Evolutionary conservation across 2,797 vertebrate species (phyloP).

Genomic region (Cuniculus paca): DNA sequence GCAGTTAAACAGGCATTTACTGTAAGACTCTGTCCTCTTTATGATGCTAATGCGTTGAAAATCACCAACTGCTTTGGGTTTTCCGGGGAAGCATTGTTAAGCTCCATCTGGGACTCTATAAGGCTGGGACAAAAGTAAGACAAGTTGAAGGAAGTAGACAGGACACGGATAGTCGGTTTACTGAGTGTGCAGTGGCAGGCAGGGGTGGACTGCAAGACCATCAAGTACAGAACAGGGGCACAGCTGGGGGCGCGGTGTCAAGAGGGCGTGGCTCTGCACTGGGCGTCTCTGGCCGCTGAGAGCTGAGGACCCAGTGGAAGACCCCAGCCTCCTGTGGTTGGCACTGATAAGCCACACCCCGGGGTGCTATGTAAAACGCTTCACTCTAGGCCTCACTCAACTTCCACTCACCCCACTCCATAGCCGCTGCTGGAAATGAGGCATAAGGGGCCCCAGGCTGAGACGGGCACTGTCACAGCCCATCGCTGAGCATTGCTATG

Average conservation of each 20-base stretch:
- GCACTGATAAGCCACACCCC: background rate
- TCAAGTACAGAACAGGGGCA: background rate
- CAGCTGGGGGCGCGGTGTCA: background rate
- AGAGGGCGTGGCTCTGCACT: background rate
- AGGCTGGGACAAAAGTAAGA: background rate
- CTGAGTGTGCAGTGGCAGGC: background rate
- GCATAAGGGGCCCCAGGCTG: rapidly evolving
- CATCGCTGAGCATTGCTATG: background rate
- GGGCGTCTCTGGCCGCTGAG: background rate
- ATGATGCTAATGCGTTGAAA: background rate
- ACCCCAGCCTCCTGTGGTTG: background rate
- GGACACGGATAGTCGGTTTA: background rate
- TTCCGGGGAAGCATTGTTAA: background rate
- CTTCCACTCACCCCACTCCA: background rate
- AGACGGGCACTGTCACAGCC: background rate
- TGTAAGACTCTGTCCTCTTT: background rate
- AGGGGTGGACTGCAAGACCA: background rate
- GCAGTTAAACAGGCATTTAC: background rate
- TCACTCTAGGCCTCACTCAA: background rate
- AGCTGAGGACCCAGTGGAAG: background rate
- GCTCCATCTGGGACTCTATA: background rate
- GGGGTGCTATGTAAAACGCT: background rate
- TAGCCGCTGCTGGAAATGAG: background rate
- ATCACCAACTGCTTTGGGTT: background rate
- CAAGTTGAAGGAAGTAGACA: background rate